Conservation (phyloP, 2,888 invertebrate species). For the Pyrgus malvae region DNA sequence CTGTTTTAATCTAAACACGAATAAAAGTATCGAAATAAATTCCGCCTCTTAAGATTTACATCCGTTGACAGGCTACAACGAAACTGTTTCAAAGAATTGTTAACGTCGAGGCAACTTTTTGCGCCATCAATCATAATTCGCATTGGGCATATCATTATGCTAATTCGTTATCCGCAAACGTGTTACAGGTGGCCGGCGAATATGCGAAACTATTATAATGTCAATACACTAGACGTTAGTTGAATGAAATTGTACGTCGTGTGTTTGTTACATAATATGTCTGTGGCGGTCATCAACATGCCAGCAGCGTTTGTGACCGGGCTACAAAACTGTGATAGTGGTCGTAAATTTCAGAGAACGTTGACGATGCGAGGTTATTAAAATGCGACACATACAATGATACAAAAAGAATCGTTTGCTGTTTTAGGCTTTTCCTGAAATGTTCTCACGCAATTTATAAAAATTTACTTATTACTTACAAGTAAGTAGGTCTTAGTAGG, state of each 20-base stretch:
- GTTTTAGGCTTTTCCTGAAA: not conserved
- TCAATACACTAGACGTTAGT: conserved; percentile 17
- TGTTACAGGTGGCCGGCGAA: conserved; percentile 13
- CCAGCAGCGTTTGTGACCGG: conserved; percentile 30
- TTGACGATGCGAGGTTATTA: conserved; percentile 31
- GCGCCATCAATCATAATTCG: conserved; percentile 8
- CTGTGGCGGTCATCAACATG: conserved; percentile 30
- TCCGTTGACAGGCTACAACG: conserved; percentile 2
- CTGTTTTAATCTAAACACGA: no score
- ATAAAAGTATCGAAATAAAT: no score
- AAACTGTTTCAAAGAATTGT: not conserved
- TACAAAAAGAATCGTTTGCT: no score
- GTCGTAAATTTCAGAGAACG: conserved; percentile 35
- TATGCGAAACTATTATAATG: conserved; percentile 14
- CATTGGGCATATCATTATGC: not conserved
- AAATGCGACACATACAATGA: conserved; percentile 29
- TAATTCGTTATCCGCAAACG: conserved; percentile 3
- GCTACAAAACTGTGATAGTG: conserved; percentile 33
- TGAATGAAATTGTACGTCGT: conserved; percentile 23
- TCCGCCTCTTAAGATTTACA: not conserved
- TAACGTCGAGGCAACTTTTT: not conserved
- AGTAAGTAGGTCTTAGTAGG: no score
- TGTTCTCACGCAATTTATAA: not conserved
- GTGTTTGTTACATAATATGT: conserved; percentile 23
- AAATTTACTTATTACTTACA: not conserved